phyloP scores from a whole-genome alignment of 1,140 invertebrate species.

The Luehdorfia chinensis region DNA sequence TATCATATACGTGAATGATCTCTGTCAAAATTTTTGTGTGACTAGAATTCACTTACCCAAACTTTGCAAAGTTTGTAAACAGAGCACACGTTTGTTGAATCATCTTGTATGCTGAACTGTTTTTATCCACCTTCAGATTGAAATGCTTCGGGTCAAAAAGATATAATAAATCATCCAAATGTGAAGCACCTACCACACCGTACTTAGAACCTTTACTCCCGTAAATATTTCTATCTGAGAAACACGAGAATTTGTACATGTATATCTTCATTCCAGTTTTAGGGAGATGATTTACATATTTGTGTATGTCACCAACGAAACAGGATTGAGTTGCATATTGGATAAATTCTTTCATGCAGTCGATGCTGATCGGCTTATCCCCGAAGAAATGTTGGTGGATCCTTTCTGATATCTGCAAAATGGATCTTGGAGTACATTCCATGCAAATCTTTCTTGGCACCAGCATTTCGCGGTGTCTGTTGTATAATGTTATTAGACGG shows the following conservation, averaged over 20 bases:
- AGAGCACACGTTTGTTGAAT: slow-evolving; percentile 11
- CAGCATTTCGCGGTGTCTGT: slow-evolving; percentile 37
- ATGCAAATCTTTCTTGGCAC: slow-evolving; percentile 37
- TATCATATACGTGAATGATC: too few species aligned
- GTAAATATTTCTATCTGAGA: slow-evolving; percentile 7
- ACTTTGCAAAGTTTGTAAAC: slow-evolving; percentile 18
- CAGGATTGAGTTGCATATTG: neutral
- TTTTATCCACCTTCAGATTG: neutral
- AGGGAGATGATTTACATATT: neutral
- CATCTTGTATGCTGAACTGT: slow-evolving; percentile 2
- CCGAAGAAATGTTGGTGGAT: slow-evolving; percentile 73
- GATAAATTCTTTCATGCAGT: neutral
- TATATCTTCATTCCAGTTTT: neutral
- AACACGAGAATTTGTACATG: slow-evolving; percentile 15
- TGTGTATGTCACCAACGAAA: neutral
- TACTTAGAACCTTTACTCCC: slow-evolving; percentile 6
- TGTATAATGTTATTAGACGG: slow-evolving; percentile 33
- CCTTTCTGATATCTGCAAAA: slow-evolving; percentile 42
- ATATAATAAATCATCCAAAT: slow-evolving; percentile 12
- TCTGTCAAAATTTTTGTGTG: too few species aligned
- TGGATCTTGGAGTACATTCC: slow-evolving; percentile 24
- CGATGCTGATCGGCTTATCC: slow-evolving; percentile 31
- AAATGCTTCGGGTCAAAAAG: slow-evolving; percentile 1
- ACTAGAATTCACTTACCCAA: slow-evolving; percentile 75
- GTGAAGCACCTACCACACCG: slow-evolving; percentile 5